Conservation (phyloP, 1,140 invertebrate species). For the Drosophila burlai region DNA sequence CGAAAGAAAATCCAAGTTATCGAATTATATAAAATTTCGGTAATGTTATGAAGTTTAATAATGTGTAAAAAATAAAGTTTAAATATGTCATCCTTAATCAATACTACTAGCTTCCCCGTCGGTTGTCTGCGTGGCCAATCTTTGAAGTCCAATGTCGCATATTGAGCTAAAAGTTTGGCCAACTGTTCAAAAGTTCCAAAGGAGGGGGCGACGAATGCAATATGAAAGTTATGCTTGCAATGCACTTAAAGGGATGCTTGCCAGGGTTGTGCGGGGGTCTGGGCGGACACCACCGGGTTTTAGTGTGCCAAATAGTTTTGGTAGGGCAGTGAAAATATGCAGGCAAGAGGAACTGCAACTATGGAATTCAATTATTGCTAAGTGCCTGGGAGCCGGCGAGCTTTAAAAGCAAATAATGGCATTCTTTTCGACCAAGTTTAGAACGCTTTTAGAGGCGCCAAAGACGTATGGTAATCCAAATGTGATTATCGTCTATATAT, state of each 20-base stretch:
- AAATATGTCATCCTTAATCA: not conserved
- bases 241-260: conserved; percentile 31
- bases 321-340: conserved; percentile 40
- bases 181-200: conserved; percentile 41
- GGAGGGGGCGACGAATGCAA: conserved; percentile 34
- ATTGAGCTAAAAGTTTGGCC: conserved; percentile 63
- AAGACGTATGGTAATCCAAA: conserved; percentile 10
- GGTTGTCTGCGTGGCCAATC: conserved; percentile 15
- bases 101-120: conserved; percentile 8
- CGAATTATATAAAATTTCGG: no score
- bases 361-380: conserved; percentile 68
- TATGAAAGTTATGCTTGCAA: conserved; percentile 70
- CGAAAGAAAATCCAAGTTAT: not conserved
- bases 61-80: not conserved
- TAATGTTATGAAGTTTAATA: no score
- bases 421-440: conserved; percentile 20
- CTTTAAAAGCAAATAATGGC: conserved; percentile 34
- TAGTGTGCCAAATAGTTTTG: conserved; percentile 55
- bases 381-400: conserved; percentile 44
- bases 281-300: conserved; percentile 4
- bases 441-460: conserved; percentile 6
- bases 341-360: conserved; percentile 39
- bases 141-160: conserved; percentile 56
- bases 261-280: not conserved
- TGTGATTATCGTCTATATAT: conserved; percentile 7